A percentile compares a stretch with the other conserved stretches of the same genome.
Conservation (phyloP, 2,113 vertebrate species). For the Coracopsis vasa region DNA sequence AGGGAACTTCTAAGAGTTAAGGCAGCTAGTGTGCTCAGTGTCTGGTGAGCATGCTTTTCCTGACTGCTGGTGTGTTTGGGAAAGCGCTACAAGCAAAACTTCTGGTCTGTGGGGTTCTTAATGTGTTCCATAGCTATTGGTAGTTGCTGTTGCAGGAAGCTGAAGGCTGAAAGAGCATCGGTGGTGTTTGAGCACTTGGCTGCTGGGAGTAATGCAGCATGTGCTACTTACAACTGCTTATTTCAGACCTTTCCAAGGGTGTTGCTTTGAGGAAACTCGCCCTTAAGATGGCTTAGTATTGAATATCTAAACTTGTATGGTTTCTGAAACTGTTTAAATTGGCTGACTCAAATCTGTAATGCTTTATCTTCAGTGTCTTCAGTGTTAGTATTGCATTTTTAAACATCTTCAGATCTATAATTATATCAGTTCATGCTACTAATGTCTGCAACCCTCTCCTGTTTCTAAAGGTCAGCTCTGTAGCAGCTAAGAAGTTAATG, state of each 20-base stretch:
- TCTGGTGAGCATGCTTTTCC: not conserved
- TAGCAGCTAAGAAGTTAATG: not conserved
- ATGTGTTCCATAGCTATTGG: not conserved
- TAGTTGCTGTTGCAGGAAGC: not conserved
- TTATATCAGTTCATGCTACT: not conserved
- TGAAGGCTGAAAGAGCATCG: not conserved
- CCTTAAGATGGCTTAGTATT: not conserved
- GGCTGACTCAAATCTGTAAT: not conserved
- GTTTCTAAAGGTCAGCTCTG: not conserved
- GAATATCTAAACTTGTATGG: not conserved
- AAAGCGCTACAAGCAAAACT: not conserved
- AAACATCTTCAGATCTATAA: not conserved
- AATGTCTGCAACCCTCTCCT: not conserved
- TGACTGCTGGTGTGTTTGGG: not conserved
- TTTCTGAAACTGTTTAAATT: not conserved
- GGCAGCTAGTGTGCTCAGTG: not conserved
- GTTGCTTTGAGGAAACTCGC: not conserved
- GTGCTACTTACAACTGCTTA: not conserved
- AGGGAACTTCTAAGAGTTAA: not conserved
- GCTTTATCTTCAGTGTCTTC: not conserved
- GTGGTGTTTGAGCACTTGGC: not conserved
- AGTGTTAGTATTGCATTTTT: not conserved
- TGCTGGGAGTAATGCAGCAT: not conserved
- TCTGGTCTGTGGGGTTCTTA: not conserved
- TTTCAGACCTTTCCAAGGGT: not conserved